These are phyloP conservation scores for Perccottus glenii DNA, from an alignment of 2,113 vertebrate genomes.

Conservation along the genomic window DNA sequence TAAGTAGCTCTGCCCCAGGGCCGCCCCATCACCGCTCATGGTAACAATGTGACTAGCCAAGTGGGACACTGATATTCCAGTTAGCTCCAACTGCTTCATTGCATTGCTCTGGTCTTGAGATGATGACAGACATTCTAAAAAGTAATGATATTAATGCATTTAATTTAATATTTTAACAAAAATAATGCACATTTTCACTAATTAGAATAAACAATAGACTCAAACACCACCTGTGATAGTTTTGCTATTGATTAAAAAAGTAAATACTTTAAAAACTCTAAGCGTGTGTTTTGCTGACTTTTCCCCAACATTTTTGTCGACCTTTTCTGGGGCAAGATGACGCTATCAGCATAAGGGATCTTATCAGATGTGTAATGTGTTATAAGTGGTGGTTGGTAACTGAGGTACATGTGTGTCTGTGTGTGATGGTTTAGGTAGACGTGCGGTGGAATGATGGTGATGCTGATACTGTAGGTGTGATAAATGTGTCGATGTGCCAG, in stretches of 20 bases:
- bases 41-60: conserved; percentile 30
- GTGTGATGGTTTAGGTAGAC: conserved; percentile 27
- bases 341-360: conserved; percentile 65
- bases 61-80: conserved; percentile 56
- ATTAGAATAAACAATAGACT: no score
- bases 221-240: not conserved
- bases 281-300: conserved; percentile 46
- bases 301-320: conserved; percentile 44
- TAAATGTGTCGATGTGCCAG: conserved; percentile 67
- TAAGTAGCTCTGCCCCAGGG: conserved; percentile 1
- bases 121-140: conserved; percentile 9
- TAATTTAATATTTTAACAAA: no score
- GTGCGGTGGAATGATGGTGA: conserved; percentile 47
- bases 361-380: conserved; percentile 75
- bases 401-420: conserved; percentile 50
- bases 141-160: no score
- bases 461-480: conserved; percentile 53
- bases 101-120: conserved; percentile 8
- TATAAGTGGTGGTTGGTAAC: conserved; percentile 72
- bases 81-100: conserved; percentile 36
- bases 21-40: conserved; percentile 42
- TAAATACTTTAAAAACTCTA: conserved; percentile 53
- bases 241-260: not conserved
- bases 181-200: no score
- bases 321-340: conserved; percentile 71